phyloP scores from a whole-genome alignment of 2,888 invertebrate genomes.

The Aphodius sticticus region DNA sequence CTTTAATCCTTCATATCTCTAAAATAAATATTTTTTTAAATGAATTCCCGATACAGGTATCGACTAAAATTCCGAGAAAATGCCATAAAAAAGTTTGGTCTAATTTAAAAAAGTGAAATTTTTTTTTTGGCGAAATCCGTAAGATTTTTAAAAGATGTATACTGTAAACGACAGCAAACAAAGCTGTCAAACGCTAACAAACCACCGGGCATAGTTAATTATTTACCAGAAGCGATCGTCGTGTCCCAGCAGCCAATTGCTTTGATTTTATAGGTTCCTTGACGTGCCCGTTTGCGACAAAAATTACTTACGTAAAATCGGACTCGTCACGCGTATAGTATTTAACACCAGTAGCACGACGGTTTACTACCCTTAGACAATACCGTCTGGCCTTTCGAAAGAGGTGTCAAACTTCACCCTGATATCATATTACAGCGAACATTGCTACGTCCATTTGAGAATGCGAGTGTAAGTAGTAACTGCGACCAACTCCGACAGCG shows the following conservation, averaged over 20 bases:
- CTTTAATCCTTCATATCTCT: no score
- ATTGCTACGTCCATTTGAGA: neutral
- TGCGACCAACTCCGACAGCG: neutral
- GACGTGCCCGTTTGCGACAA: neutral
- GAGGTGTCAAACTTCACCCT: neutral
- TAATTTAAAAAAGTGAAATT: no score
- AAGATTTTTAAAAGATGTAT: no score
- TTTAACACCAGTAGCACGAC: neutral
- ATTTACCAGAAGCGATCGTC: neutral
- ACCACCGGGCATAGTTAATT: neutral
- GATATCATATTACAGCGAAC: neutral
- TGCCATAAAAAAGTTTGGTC: no score
- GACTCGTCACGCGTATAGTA: neutral
- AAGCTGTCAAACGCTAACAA: neutral
- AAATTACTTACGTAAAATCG: neutral
- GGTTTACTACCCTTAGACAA: neutral
- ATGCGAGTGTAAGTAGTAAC: neutral
- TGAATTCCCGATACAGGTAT: no score
- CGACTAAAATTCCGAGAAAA: no score
- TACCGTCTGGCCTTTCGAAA: neutral
- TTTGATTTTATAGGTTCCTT: neutral
- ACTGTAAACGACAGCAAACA: neutral
- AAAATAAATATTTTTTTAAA: no score
- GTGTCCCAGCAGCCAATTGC: neutral
- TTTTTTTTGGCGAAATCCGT: no score